These are phyloP conservation scores for Rhincodon typus DNA, from an alignment of 2,797 vertebrate species.

Conservation along the genomic window DNA sequence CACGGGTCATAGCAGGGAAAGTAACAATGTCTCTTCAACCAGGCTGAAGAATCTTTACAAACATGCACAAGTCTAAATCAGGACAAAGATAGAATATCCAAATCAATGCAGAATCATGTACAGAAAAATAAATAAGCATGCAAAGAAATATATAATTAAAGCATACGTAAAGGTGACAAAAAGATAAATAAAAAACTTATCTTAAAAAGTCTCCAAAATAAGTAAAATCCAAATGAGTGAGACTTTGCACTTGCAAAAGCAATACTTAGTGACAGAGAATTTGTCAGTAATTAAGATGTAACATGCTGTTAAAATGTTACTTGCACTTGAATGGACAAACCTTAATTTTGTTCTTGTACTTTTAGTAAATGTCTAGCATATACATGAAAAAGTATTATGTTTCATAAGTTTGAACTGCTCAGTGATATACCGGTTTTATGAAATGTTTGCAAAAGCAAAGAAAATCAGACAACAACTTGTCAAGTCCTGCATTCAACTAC, in stretches of 20 bases:
- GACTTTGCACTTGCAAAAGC: background rate
- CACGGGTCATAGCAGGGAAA: background rate
- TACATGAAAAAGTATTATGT: background rate
- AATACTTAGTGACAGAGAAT: background rate
- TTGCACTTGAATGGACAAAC: background rate
- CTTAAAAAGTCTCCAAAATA: background rate
- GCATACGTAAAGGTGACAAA: background rate
- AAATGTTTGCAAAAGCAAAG: background rate
- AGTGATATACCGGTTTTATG: background rate
- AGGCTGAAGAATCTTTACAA: background rate
- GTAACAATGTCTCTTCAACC: background rate
- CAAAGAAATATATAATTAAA: background rate
- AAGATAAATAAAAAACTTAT: background rate
- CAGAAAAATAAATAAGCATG: background rate
- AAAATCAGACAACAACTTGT: background rate
- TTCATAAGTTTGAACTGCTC: background rate
- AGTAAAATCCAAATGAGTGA: background rate
- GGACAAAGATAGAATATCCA: background rate
- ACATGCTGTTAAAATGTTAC: background rate
- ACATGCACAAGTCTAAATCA: background rate
- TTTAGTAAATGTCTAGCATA: background rate
- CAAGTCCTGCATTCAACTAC: background rate
- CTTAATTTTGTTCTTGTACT: background rate
- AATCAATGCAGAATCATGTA: background rate
- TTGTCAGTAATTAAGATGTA: background rate